A percentile compares a stretch with the other conserved stretches of the same genome.
Conservation (phyloP, 2,888 invertebrate species). For the Allolobophora icterica region DNA sequence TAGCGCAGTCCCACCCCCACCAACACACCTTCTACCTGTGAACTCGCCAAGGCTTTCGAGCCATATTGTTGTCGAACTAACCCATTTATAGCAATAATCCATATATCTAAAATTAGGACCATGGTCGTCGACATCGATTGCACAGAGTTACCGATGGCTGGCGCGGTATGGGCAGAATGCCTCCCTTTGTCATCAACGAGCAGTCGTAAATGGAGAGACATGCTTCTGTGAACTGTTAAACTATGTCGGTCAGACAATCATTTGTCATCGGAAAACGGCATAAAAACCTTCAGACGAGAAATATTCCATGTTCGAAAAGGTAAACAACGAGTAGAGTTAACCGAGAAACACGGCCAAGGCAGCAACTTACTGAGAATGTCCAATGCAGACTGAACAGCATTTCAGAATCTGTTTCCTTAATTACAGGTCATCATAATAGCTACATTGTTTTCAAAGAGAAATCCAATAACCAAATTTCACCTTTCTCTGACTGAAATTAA, state of each 20-base stretch:
- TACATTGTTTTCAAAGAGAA: neutral
- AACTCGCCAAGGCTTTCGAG: neutral
- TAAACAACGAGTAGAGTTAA: neutral
- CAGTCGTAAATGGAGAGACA: neutral
- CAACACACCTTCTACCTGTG: neutral
- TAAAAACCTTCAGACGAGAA: neutral
- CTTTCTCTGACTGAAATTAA: too few relatives aligned
- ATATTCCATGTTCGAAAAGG: neutral
- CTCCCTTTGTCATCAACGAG: neutral
- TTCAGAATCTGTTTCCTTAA: neutral
- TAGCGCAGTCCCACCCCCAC: neutral
- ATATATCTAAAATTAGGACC: neutral
- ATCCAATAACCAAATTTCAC: too few relatives aligned
- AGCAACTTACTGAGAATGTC: neutral
- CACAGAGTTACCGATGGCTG: neutral
- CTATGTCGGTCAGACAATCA: neutral
- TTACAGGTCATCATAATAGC: neutral
- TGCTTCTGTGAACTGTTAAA: neutral
- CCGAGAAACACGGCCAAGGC: neutral
- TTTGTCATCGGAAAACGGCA: neutral
- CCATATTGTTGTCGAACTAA: neutral
- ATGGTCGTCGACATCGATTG: neutral
- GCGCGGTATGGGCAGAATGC: neutral
- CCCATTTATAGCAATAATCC: slow-evolving; percentile 2
- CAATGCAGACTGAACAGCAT: neutral